phyloP scores from a whole-genome alignment of 2,888 invertebrate species.

The Morinoia aosen region DNA sequence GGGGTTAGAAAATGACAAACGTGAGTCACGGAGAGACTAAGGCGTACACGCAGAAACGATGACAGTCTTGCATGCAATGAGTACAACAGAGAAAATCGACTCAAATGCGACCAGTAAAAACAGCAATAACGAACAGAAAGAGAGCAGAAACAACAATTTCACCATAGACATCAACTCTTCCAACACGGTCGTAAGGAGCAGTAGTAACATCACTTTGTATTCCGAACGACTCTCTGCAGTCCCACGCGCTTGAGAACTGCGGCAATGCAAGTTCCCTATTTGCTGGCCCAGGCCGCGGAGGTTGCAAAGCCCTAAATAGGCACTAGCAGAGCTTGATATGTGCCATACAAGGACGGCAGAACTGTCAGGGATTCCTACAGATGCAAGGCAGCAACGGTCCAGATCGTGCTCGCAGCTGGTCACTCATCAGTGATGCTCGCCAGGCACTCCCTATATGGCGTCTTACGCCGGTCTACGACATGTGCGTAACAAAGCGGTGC shows the following conservation, averaged over 20 bases:
- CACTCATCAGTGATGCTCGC: not conserved
- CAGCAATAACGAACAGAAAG: not conserved
- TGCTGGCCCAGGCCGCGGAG: not conserved
- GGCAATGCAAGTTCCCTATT: not conserved
- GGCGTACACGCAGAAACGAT: no score
- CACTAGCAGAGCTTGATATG: not conserved
- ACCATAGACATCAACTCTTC: not conserved
- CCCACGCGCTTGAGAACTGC: not conserved
- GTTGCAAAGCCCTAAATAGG: not conserved
- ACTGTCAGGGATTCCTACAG: not conserved
- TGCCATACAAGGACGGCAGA: not conserved
- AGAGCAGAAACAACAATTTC: not conserved
- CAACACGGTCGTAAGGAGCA: not conserved
- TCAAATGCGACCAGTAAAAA: not conserved
- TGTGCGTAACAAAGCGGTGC: no score
- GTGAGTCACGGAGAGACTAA: no score
- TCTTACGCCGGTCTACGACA: not conserved
- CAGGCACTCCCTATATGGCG: not conserved
- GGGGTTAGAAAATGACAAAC: no score
- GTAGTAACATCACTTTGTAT: not conserved
- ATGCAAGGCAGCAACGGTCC: conserved; percentile 17
- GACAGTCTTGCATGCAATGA: no score
- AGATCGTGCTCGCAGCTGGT: not conserved
- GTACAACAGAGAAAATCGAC: no score
- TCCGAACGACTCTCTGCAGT: not conserved